Evolutionary conservation across 2,888 invertebrate species (phyloP), one percentile per base, ranked within the genome.

Genomic region (Mimachlamys varia): DNA sequence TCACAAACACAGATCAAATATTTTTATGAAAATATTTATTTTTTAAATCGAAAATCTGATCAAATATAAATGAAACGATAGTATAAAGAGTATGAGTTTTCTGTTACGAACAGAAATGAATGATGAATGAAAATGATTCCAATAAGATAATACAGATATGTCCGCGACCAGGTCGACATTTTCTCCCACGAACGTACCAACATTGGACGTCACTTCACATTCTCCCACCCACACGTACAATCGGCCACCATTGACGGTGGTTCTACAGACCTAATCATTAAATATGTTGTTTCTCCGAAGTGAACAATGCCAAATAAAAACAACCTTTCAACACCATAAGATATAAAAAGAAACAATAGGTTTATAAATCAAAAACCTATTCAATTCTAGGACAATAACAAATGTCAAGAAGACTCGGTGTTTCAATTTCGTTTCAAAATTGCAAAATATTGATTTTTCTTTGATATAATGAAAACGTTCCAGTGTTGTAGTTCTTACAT

Each of bases 1-100:
- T 22, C 76, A 76, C 27, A 76, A 76, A 76, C 76, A 76, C 27
- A 22, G 4, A 76, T 76, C 27, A 33, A 76, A 33, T 76, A 76
- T 76, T 76, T 76, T 76, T 76, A 76, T 76, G 76, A 76, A 76
- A 76, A 76, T 76, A 76, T 76, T 76, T 76, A 76, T 76, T 76
- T 76, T 76, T 76, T 62, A 62, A 76, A 76, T 76, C 76, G 76
- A 76, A 76, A 76, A 76, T 76, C 76, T 76, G 76, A 76, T 76
- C 76, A 76, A 76, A 76, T 76, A 76, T 76, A 76, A 76, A 76
- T 76, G 76, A 76, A 76, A 76, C 76, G 76, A 76, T 76, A 76
- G 33, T 76, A 76, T 76, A 76, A 62, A 33, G 27, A 76, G 76
- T 76, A 76, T 13, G 76, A 7, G 27, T 12, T 15, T 76, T 76